Evolutionary conservation across 2,797 vertebrate species (phyloP), one percentile per base, ranked within the genome.

Genomic region (Hafferia zeledoni): DNA sequence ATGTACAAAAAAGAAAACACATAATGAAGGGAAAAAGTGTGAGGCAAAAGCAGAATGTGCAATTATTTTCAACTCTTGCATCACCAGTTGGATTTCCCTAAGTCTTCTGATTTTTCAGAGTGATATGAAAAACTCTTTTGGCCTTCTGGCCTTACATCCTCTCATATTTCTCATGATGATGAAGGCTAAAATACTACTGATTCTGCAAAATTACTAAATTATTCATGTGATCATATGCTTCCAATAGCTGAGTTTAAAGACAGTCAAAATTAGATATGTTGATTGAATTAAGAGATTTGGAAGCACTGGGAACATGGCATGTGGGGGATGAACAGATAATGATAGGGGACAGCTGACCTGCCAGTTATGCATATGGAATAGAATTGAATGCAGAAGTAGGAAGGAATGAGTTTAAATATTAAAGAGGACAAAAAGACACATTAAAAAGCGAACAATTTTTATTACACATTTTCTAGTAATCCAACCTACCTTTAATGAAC

Each of bases 401-500:
- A 87, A 77, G 22, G 55, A 87, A 81, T 41, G 5, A 68, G 39
- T 86, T 94, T 90, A 76, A 89, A 70, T 91, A 83, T 86, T 86
- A 78, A 86, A 93, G 39, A 88, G 49, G 67, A 83, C 56, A 91
- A 79, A 90, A 92, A 91, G 49, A 88, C 56, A 88, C 46, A 60
- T 87, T 79, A 81, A 83, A 84, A 93, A 14, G 22, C 24, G 37
- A 94, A 88, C 27, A 57, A n/a, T 57, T 76, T 95, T 96, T 96
- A 95, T 95, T 94, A 68, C 22, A 82, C 28, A 52, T 87, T 91
- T 91, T 57, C 77, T 84, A 90, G 52, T 74, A 90, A 79, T 79
- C 49, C 82, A 93, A 35, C 63, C 70, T 70, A 67, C 53, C 93
- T 92, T 93, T 82, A 90, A 94, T 64, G 56, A 96, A 94, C 44